A percentile compares a stretch with the other conserved stretches of the same genome.
phyloP scores from a whole-genome alignment of 2,797 vertebrate genomes.

The Graptemys geographica region DNA sequence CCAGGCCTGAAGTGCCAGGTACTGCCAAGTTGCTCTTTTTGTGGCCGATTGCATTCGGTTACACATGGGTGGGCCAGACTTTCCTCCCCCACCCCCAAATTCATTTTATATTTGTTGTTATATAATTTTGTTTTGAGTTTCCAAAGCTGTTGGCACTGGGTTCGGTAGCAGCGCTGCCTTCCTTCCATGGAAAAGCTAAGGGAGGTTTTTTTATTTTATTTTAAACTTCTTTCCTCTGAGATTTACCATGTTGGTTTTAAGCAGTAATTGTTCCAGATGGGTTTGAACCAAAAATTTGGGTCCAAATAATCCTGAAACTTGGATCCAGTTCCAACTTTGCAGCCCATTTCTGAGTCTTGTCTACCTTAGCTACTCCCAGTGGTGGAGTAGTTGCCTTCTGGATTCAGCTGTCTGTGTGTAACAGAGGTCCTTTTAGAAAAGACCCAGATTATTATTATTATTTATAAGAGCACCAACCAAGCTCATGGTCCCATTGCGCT shows the following conservation, averaged over 20 bases:
- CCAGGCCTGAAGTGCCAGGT: conserved; percentile 1
- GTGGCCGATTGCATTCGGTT: conserved; percentile 31
- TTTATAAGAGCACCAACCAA: background rate
- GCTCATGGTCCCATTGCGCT: background rate
- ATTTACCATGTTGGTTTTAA: conserved; percentile 29
- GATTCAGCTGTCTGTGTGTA: background rate
- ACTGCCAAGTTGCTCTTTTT: conserved; percentile 51
- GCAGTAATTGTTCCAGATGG: conserved; percentile 38
- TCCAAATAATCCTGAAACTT: background rate
- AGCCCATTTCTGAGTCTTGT: background rate
- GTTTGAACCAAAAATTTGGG: conserved; percentile 11
- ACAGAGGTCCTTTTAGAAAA: background rate
- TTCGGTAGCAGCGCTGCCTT: conserved; percentile 27
- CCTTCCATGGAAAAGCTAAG: background rate
- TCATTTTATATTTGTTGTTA: conserved; percentile 51
- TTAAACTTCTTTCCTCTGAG: conserved; percentile 24
- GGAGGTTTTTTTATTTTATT: background rate
- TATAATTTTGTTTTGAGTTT: conserved; percentile 10
- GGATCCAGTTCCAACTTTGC: background rate
- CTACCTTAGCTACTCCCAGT: background rate
- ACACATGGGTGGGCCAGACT: conserved; percentile 19
- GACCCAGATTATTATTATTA: background rate
- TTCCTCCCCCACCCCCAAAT: background rate
- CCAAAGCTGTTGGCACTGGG: background rate
- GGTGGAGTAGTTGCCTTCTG: background rate